These are phyloP conservation scores for Ochropleura plecta DNA, from an alignment of 2,888 invertebrate species.

Conservation along the genomic window DNA sequence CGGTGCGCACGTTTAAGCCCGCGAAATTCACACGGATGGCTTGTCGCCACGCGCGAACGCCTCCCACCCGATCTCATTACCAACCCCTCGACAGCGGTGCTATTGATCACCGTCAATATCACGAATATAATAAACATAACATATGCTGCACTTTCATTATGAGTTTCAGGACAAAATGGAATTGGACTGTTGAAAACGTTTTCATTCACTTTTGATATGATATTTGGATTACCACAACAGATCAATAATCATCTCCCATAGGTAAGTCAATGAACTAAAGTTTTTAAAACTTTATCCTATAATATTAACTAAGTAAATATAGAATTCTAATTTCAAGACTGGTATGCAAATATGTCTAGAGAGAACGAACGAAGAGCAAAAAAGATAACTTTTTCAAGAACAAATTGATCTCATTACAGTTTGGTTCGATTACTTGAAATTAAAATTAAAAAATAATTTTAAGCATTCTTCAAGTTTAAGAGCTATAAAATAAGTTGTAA, in stretches of 20 bases:
- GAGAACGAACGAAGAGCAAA: slow-evolving; percentile 32
- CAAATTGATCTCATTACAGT: slow-evolving; percentile 57
- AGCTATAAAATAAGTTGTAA: slow-evolving; percentile 45
- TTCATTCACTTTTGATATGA: not conserved
- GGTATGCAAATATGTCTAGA: slow-evolving; percentile 42
- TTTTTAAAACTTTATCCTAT: slow-evolving; percentile 21
- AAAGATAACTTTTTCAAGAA: slow-evolving; percentile 42
- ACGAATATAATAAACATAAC: slow-evolving; percentile 72
- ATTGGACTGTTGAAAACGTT: slow-evolving; percentile 1
- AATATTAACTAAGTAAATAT: slow-evolving; percentile 28
- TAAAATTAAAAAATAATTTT: slow-evolving; percentile 52
- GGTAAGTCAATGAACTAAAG: not conserved
- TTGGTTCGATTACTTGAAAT: slow-evolving; percentile 53
- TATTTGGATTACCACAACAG: not conserved
- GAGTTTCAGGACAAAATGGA: slow-evolving; percentile 30
- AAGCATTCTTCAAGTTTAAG: slow-evolving; percentile 43
- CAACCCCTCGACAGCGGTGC: slow-evolving; percentile 74
- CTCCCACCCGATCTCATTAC: slow-evolving; percentile 84
- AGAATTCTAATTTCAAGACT: slow-evolving; percentile 39
- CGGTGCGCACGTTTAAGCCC: slow-evolving; percentile 75
- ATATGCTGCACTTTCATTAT: slow-evolving; percentile 65
- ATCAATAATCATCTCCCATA: not conserved
- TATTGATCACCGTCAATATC: slow-evolving; percentile 83
- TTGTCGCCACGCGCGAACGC: slow-evolving; percentile 86
- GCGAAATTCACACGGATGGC: slow-evolving; percentile 85